phyloP scores from a whole-genome alignment of 23 tunicate genomes.

The Styela clava region DNA sequence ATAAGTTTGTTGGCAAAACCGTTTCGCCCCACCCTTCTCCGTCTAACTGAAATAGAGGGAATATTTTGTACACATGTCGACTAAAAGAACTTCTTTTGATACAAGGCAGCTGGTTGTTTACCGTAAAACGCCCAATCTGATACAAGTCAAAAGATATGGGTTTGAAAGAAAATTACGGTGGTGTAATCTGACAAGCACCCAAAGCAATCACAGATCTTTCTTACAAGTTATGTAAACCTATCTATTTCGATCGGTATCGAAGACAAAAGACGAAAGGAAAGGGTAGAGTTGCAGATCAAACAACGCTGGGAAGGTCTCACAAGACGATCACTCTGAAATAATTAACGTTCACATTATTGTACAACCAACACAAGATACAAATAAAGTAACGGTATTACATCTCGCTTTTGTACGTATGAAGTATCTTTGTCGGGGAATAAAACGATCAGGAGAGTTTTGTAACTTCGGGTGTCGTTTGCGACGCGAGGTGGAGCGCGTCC shows the following conservation, averaged over 20 bases:
- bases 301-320: slow-evolving; percentile 29
- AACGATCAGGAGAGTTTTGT: slow-evolving; percentile 1
- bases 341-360: background rate
- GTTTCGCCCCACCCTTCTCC: slow-evolving; percentile 17
- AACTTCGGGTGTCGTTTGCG: background rate
- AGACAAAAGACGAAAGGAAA: slow-evolving; percentile 7
- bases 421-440: slow-evolving; percentile 11
- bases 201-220: slow-evolving; percentile 16
- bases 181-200: slow-evolving; percentile 29
- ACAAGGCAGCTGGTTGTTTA: slow-evolving; percentile 8
- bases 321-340: slow-evolving; percentile 28
- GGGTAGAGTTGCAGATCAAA: slow-evolving; percentile 11
- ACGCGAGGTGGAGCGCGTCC: background rate
- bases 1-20: slow-evolving; percentile 34
- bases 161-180: background rate
- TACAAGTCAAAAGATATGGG: slow-evolving; percentile 4
- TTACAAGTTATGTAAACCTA: slow-evolving; percentile 37
- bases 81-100: slow-evolving; percentile 16
- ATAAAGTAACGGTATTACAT: slow-evolving; percentile 21
- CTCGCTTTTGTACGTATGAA: slow-evolving; percentile 6
- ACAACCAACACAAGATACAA: slow-evolving; percentile 31
- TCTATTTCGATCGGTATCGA: background rate
- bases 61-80: slow-evolving; percentile 22
- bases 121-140: slow-evolving; percentile 33
- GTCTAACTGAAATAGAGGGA: slow-evolving; percentile 1